Evolutionary conservation across 1,140 invertebrate genomes (phyloP).

Genomic region (Drosophila tropicalis): DNA sequence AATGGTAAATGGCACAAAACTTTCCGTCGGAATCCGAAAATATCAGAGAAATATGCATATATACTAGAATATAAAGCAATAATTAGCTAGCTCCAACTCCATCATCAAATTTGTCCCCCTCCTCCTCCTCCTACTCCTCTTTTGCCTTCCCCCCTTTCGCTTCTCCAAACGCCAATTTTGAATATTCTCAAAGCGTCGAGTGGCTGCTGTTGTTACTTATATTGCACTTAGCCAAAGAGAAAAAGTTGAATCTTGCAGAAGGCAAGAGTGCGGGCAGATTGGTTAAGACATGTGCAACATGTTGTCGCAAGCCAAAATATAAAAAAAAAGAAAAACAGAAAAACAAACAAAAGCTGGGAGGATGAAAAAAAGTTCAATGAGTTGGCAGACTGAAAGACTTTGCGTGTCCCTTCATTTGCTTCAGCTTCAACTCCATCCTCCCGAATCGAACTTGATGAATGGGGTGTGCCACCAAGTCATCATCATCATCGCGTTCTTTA

Average conservation of each 20-base stretch:
- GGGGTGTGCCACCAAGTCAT: constrained; percentile 62
- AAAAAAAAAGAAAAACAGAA: neutral
- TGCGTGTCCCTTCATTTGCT: constrained; percentile 43
- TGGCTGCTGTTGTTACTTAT: constrained; percentile 56
- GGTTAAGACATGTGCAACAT: constrained; percentile 69
- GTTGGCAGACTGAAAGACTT: constrained; percentile 33
- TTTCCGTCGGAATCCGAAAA: neutral
- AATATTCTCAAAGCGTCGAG: constrained; percentile 70
- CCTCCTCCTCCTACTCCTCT: no score
- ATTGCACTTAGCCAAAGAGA: constrained; percentile 68
- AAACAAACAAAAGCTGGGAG: neutral
- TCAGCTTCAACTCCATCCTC: neutral
- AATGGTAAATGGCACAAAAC: constrained; percentile 8
- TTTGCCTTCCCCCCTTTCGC: neutral
- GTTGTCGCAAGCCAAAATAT: constrained; percentile 63
- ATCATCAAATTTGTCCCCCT: neutral
- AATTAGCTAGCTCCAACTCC: constrained; percentile 10
- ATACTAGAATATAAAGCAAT: neutral
- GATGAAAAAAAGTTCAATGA: constrained; percentile 65
- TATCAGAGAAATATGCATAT: neutral
- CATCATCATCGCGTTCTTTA: constrained; percentile 71
- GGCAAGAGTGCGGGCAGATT: neutral
- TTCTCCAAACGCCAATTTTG: constrained; percentile 25
- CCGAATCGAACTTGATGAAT: constrained; percentile 70
- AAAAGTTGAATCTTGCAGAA: constrained; percentile 3